Base-by-base conservation (phyloP, 2,888 invertebrate species). In the Macrosoma leucophasiata region DNA sequence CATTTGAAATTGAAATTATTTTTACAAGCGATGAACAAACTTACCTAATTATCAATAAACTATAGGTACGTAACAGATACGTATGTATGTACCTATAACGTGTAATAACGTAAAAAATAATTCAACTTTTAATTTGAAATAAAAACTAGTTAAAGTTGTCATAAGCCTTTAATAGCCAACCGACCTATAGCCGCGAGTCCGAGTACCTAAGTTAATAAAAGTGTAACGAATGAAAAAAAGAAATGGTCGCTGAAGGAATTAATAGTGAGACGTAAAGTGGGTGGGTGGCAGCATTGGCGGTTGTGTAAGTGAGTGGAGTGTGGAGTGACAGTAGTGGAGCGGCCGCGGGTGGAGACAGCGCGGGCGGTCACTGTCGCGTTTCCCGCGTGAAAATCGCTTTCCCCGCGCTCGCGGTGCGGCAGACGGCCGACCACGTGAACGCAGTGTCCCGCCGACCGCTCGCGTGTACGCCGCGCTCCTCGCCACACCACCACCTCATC, bases 321-420 rank as follows among this genome's bases (percentile, higher is more conserved):
- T 43, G 36, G 47, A 48, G 58, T 68, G 77, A 77, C 78, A 78
- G 77, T 78, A 58, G 67, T 52, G 52, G 57, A 62, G 60, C 65
- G 63, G 62, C 65, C 72, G 71, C 66, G 72, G 61, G 52, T 56
- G 57, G 69, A 72, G 77, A 74, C 76, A 76, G 69, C 73, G 72
- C 71, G 63, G 62, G 58, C 69, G 76, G 75, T 67, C 75, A 77
- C 70, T 75, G 72, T 76, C 73, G 69, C 62, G 66, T 77, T 79
- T 76, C 76, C 77, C 78, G 78, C 76, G 77, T 78, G 82, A 69
- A 82, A 84, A 84, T 63, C 71, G 78, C 74, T 82, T 82, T 82
- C 79, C 81, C 76, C 70, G 75, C 75, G 71, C 62, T 62, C 62
- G 69, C 62, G 59, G 63, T 55, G 62, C 55, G 57, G 57, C 51